Evolutionary conservation across 2,888 invertebrate genomes (phyloP).

Genomic region (Calameuta pallipes): DNA sequence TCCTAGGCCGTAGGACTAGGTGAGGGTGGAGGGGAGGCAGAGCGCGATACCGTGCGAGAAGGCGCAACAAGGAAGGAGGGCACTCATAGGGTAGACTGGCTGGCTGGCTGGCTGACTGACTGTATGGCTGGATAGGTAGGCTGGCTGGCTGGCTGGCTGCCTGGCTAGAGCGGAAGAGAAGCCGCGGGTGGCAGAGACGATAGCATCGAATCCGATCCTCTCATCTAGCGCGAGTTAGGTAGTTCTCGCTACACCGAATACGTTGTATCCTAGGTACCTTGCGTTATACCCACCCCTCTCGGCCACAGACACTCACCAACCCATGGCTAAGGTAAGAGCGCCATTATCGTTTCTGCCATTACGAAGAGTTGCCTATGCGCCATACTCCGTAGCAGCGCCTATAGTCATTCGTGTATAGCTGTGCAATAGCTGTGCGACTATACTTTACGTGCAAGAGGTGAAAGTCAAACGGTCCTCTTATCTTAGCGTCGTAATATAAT

Average conservation of each 20-base stretch:
- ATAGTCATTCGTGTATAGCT: not conserved
- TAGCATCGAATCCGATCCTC: slow-evolving; percentile 56
- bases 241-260: slow-evolving; percentile 2
- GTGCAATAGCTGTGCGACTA: not conserved
- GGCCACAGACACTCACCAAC: not conserved
- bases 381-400: not conserved
- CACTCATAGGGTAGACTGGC: not conserved
- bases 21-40: not conserved
- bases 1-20: not conserved
- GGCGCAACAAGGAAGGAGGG: not conserved
- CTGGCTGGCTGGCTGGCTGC: not conserved
- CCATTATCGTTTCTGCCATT: not conserved
- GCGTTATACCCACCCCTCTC: not conserved
- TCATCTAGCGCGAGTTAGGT: slow-evolving; percentile 27
- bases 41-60: slow-evolving; percentile 1
- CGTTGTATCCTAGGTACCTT: not conserved
- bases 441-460: not conserved
- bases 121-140: not conserved
- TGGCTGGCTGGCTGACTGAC: not conserved
- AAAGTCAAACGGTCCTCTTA: not conserved
- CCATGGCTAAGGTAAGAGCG: not conserved
- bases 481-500: not conserved
- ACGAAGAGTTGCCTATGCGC: not conserved
- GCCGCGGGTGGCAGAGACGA: slow-evolving; percentile 38
- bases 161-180: slow-evolving; percentile 16